phyloP scores from a whole-genome alignment of 2,888 invertebrate genomes.

The Anodontia alba region DNA sequence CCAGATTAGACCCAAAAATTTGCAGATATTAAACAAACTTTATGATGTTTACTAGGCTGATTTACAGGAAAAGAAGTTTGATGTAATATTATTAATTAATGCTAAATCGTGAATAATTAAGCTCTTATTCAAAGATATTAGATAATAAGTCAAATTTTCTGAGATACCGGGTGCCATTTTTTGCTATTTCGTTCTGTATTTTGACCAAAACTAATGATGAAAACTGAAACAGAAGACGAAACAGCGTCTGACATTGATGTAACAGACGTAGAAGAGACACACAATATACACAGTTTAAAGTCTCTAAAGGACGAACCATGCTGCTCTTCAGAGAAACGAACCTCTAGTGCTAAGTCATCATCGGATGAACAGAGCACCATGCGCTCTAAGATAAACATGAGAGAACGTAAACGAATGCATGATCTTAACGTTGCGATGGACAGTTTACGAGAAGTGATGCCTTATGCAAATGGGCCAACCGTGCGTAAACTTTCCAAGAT shows the following conservation, averaged over 20 bases:
- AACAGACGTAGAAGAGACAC: not conserved
- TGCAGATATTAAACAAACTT: not conserved
- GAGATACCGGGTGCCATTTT: not conserved
- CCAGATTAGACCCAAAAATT: not conserved
- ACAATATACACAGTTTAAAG: not conserved
- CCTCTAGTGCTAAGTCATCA: conserved; percentile 86
- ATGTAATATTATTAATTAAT: not conserved
- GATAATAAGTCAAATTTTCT: not conserved
- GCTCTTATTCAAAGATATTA: not conserved
- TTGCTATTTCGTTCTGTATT: too few relatives aligned
- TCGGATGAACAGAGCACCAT: conserved; percentile 43
- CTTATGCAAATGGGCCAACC: conserved; percentile 75
- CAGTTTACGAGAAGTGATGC: conserved; percentile 79
- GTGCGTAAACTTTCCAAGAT: conserved; percentile 79
- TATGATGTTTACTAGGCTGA: not conserved
- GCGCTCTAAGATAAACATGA: conserved; percentile 80
- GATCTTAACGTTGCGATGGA: conserved; percentile 84
- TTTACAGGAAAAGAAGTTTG: not conserved
- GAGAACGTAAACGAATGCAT: conserved; percentile 85
- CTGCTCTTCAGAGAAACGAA: conserved; percentile 18
- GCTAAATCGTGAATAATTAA: not conserved
- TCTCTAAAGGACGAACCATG: not conserved
- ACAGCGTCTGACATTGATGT: not conserved
- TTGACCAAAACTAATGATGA: too few relatives aligned
- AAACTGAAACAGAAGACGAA: not conserved